Base-by-base conservation (phyloP, 2,888 invertebrate genomes). In the Lysandra coridon region DNA sequence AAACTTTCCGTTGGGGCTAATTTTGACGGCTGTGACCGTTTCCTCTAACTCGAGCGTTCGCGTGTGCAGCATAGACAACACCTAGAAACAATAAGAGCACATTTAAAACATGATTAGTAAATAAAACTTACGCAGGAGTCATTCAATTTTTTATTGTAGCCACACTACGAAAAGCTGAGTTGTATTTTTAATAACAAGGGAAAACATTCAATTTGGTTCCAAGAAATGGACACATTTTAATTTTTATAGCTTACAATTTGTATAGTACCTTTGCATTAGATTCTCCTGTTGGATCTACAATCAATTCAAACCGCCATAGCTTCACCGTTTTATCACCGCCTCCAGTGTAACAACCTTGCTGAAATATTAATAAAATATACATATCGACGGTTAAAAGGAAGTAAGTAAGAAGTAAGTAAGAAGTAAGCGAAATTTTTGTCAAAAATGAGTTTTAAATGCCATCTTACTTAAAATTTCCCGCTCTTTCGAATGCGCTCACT, bases 251-350 rank as follows among this genome's bases (percentile, higher is more conserved):
- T 17, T 30, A 30, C 49, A 12, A 64, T 14, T 10, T 10, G 0
- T 64, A 30, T 4, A 12, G 37, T 87, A 92, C 92, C 92, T 96
- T 96, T 0, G 96, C 95, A 88, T 96, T 96, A 3, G 95, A 95
- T 84, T 96, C 96, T 69, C 94, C 95, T 1, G 95, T 92, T 3
- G 95, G 91, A 83, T 97, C 97, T 17, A 96, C 95, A 73, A 98
- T 96, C 17, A 99, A 94, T 88, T 99, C 98, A 88, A 99, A 99
- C 80, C 97, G 96, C 99, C 99, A 99, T 85, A 99, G 96, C 90
- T 98, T 99, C 0, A 99, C 97, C 0, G 97, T 97, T 82, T 97
- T 96, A 88, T 99, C 99, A 0, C 97, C 97, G 79, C 99, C 97
- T 1, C 98, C 99, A 2, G 98, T 97, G 10, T 96, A 96, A 85